Evolutionary conservation across 2,888 invertebrate genomes (phyloP).

Genomic region (Polymixis flavicincta): DNA sequence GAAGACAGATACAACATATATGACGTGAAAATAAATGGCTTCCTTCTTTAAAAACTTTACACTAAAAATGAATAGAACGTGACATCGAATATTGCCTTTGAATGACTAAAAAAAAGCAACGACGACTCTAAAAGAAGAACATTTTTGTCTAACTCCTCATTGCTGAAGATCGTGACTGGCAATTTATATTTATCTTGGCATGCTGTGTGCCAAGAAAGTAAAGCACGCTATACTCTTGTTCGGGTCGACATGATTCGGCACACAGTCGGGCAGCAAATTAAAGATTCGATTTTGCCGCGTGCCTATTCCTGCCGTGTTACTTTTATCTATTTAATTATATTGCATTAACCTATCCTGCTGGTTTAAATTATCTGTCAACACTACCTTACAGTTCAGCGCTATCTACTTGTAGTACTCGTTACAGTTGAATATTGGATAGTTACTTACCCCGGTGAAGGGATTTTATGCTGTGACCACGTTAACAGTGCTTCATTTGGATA

Average conservation of each 20-base stretch:
- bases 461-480: not conserved
- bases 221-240: not conserved
- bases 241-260: not conserved
- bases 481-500: not conserved
- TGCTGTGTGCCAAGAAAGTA: conserved; percentile 14
- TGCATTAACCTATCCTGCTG: no score
- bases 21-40: not conserved
- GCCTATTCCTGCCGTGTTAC: no score
- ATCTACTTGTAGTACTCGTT: no score
- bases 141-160: not conserved
- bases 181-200: conserved; percentile 14
- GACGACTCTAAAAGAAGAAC: not conserved
- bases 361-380: no score
- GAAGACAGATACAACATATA: no score
- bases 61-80: not conserved
- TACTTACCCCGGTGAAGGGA: no score
- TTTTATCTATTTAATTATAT: no score
- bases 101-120: not conserved
- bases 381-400: no score
- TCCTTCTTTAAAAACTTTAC: not conserved
- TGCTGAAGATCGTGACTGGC: conserved; percentile 22
- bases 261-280: not conserved
- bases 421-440: no score
- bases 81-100: not conserved
- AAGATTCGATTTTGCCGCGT: not conserved